phyloP scores from a whole-genome alignment of 2,113 vertebrate genomes.

The Piprites chloris region DNA sequence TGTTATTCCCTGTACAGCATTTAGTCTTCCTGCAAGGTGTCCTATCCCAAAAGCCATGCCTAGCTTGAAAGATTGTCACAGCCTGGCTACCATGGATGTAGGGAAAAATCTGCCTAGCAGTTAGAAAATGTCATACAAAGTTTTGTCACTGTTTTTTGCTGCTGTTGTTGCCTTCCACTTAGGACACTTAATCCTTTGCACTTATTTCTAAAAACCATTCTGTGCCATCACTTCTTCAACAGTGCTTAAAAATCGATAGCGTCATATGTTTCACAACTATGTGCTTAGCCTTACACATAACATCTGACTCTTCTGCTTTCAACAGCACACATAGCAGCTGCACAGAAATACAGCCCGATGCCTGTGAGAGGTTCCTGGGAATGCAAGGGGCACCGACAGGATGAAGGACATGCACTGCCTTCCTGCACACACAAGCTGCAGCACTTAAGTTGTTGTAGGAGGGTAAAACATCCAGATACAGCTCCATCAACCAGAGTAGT shows the following conservation, averaged over 20 bases:
- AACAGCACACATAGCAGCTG: neutral
- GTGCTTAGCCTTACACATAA: neutral
- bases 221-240: neutral
- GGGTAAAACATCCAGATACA: neutral
- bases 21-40: neutral
- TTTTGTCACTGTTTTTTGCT: neutral
- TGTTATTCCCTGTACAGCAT: neutral
- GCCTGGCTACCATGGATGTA: neutral
- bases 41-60: neutral
- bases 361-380: neutral
- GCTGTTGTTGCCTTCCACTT: neutral
- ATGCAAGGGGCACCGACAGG: rapidly evolving
- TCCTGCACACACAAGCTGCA: neutral
- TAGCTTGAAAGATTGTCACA: neutral
- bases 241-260: neutral
- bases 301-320: neutral
- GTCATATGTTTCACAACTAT: rapidly evolving
- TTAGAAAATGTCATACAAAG: neutral
- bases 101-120: neutral
- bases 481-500: neutral
- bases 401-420: rapidly evolving
- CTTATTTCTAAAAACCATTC: neutral
- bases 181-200: neutral
- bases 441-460: neutral
- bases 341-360: neutral